Evolutionary conservation across 2,888 invertebrate species (phyloP).

Genomic region (Tipula unca): DNA sequence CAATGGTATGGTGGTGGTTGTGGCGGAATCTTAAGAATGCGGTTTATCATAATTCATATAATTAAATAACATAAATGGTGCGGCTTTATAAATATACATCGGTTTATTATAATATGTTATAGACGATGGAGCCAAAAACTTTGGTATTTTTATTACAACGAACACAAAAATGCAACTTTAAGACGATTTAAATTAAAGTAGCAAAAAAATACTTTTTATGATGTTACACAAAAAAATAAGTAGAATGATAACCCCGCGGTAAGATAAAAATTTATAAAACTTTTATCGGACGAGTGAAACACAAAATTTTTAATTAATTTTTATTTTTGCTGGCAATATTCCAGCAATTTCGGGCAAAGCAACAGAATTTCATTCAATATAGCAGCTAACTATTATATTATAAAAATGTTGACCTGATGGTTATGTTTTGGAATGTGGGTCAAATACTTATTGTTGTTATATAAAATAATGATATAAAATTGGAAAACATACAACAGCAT

Average conservation of each 20-base stretch:
- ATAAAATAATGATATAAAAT: not conserved
- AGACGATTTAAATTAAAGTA: no score
- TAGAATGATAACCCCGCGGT: not conserved
- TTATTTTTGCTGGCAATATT: not conserved
- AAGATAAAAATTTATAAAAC: not conserved
- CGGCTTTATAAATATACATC: not conserved
- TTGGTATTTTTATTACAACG: not conserved
- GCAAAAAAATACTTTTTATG: not conserved
- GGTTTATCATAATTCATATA: not conserved
- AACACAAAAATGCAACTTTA: not conserved
- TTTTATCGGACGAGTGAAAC: not conserved
- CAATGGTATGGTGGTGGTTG: not conserved
- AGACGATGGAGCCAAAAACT: not conserved
- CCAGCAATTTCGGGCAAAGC: not conserved
- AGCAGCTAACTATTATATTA: not conserved
- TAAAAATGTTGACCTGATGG: not conserved
- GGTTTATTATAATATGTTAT: no score
- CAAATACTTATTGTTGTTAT: not conserved
- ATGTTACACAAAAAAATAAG: no score
- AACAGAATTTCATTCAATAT: not conserved
- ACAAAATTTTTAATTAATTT: not conserved
- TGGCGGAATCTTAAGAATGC: not conserved
- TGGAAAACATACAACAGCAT: not conserved
- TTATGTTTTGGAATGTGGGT: not conserved
- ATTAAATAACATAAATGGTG: not conserved